Evolutionary conservation across 2,797 vertebrate genomes (phyloP), one percentile per base, ranked within the genome.

Genomic region (Morelia viridis): DNA sequence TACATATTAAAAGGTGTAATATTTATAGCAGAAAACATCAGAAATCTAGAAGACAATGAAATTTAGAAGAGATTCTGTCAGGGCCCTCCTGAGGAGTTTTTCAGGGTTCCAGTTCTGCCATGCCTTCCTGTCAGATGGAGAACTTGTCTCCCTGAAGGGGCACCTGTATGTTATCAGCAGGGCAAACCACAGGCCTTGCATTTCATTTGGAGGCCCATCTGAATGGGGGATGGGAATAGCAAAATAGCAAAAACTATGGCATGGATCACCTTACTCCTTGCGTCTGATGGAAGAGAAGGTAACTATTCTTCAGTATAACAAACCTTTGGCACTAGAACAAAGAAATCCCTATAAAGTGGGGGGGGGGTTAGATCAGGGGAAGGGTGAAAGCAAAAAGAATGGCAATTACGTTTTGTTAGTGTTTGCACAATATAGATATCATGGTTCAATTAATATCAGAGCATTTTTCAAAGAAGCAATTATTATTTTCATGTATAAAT

Each of bases 401-500:
- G 88, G 94, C 28, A 94, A 94, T 64, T 4, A 56, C 89, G 94
- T 95, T 96, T 96, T 95, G 94, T 94, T 96, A 95, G 94, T 89
- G 87, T 94, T 95, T 96, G 93, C 56, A 92, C 4, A 41, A 87
- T 87, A n/a, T 41, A 64, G 24, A 56, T 91, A 35, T 92, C 90
- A 84, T 95, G 96, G 95, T 94, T 95, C 91, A 95, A n/a, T 96
- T 96, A 95, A 95, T 96, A 94, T 95, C 93, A 85, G 90, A 85
- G 89, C 65, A 95, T 31, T 96, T 31, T 96, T 95, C 95, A 97
- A 97, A 96, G 95, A 92, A 91, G 93, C 94, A 96, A 97, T 97
- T 97, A 93, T 89, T 95, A n/a, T 92, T 92, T 94, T 96, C 94
- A 95, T 94, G 96, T 95, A 96, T 96, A 97, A 97, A 96, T 97